phyloP scores from a whole-genome alignment of 2,797 vertebrate genomes.

The Loriculus beryllinus region DNA sequence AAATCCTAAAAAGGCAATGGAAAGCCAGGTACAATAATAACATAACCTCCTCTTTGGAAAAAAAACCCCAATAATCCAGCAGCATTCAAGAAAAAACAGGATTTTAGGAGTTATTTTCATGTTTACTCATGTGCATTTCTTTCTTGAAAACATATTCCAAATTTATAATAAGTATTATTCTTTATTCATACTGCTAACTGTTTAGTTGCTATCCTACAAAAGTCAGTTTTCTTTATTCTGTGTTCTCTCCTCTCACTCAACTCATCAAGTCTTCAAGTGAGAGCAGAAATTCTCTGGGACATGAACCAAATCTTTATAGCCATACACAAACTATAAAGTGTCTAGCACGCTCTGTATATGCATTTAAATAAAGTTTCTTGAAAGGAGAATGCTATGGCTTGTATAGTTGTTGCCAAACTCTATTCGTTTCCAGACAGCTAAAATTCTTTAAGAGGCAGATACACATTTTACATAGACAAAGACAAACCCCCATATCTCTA shows the following conservation, averaged over 20 bases:
- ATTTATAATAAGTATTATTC: background rate
- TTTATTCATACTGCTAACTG: background rate
- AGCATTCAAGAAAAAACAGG: background rate
- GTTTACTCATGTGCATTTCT: background rate
- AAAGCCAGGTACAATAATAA: background rate
- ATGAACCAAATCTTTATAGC: background rate
- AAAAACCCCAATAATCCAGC: background rate
- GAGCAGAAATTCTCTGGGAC: background rate
- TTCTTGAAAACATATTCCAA: background rate
- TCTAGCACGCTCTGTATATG: background rate
- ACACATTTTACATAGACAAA: background rate
- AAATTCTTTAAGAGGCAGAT: background rate
- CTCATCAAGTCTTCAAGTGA: background rate
- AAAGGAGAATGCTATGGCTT: background rate
- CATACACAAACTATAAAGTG: background rate
- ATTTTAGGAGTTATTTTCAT: background rate
- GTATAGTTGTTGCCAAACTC: background rate
- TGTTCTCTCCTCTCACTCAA: background rate
- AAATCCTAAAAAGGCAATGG: background rate
- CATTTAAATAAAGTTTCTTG: background rate
- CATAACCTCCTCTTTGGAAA: background rate
- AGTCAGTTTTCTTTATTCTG: background rate
- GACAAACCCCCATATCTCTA: background rate
- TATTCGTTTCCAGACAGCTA: background rate
- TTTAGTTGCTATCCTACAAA: background rate